These are phyloP conservation scores for Labroides dimidiatus DNA, from an alignment of 2,797 vertebrate species.

Conservation along the genomic window DNA sequence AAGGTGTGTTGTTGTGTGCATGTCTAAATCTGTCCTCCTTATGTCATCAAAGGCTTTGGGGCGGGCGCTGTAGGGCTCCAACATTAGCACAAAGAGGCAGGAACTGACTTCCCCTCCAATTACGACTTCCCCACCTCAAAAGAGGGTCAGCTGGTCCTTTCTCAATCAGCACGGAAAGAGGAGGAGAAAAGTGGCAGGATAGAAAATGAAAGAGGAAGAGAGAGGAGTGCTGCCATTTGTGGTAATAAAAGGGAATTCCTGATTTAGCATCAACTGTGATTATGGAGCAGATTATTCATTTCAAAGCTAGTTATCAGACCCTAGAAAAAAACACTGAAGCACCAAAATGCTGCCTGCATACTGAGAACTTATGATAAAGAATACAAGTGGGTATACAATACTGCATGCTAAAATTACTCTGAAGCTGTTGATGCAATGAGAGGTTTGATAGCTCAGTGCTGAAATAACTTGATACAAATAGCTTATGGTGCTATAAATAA, in stretches of 20 bases:
- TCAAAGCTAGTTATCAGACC: slow-evolving; percentile 12
- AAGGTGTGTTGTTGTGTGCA: slow-evolving; percentile 43
- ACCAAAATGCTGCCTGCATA: neutral
- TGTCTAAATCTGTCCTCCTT: slow-evolving; percentile 54
- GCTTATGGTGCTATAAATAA: neutral
- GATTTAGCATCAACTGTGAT: slow-evolving; percentile 56
- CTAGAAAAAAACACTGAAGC: neutral
- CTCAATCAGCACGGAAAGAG: slow-evolving; percentile 60
- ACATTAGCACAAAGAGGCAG: slow-evolving; percentile 52
- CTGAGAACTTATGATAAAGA: neutral
- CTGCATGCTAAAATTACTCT: too few relatives aligned
- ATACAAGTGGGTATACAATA: neutral
- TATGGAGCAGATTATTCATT: slow-evolving; percentile 26
- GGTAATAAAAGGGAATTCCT: slow-evolving; percentile 76
- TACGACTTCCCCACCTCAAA: slow-evolving; percentile 62
- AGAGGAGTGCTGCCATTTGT: slow-evolving; percentile 58
- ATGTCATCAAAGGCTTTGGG: slow-evolving; percentile 64
- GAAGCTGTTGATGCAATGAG: too few relatives aligned
- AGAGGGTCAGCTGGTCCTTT: slow-evolving; percentile 70
- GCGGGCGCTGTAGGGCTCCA: slow-evolving; percentile 48
- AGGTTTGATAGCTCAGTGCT: too few relatives aligned
- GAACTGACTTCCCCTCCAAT: slow-evolving; percentile 66
- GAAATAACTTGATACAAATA: too few relatives aligned
- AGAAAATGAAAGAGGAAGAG: slow-evolving; percentile 52
- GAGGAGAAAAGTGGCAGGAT: slow-evolving; percentile 58